Percentiles rank a stretch among this genome's conserved stretches.
Conservation (phyloP, 2,113 vertebrate species). For the Indicator indicator region DNA sequence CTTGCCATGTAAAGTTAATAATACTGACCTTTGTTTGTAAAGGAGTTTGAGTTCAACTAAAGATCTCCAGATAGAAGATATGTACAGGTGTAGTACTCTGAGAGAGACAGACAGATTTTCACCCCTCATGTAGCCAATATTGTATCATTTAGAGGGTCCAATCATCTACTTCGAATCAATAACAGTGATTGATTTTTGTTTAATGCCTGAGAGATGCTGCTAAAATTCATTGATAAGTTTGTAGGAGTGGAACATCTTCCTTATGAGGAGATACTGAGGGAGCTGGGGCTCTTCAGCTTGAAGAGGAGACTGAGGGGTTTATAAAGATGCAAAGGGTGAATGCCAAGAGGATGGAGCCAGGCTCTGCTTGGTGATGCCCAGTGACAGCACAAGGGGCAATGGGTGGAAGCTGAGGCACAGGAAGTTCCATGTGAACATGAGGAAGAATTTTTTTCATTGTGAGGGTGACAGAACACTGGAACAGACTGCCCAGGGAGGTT, state of each 20-base stretch:
- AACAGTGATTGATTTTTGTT: not conserved
- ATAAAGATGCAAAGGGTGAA: no score
- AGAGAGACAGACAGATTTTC: not conserved
- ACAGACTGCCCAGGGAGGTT: no score
- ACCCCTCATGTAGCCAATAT: not conserved
- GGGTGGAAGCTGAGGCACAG: no score
- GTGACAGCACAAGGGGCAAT: no score
- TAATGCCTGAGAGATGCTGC: not conserved
- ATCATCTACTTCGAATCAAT: not conserved
- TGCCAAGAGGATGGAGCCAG: no score
- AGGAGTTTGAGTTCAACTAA: not conserved
- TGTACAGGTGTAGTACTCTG: not conserved
- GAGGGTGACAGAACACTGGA: no score
- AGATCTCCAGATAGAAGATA: not conserved
- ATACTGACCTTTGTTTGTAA: not conserved
- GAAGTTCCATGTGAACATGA: no score
- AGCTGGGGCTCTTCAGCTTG: no score
- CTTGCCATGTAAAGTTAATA: not conserved
- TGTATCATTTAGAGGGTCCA: not conserved
- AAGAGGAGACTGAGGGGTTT: no score
- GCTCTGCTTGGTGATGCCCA: no score
- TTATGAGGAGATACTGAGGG: no score
- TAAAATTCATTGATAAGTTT: fast-evolving
- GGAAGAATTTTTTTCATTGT: no score
- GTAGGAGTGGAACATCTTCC: not conserved